A percentile compares a stretch with the other conserved stretches of the same genome.
These are phyloP conservation scores for Melanotaenia maccullochi DNA, from an alignment of 2,797 vertebrate genomes.

Conservation along the genomic window DNA sequence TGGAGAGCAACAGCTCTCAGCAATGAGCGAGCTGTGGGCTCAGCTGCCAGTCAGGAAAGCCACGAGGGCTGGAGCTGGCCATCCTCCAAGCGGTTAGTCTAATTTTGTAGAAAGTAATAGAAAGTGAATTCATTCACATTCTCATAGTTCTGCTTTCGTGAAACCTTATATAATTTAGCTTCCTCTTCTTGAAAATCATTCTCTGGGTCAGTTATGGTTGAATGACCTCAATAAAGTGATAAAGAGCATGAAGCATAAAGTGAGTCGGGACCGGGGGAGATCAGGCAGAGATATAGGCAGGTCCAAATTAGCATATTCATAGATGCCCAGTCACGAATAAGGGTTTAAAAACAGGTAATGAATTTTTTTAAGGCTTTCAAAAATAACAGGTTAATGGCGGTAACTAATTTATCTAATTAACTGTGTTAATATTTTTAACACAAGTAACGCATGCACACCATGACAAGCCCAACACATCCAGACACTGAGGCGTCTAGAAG, in stretches of 20 bases:
- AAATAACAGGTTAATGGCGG: too few relatives aligned
- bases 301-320: background rate
- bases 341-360: background rate
- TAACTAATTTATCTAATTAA: too few relatives aligned
- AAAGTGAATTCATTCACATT: background rate
- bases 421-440: too few relatives aligned
- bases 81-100: background rate
- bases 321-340: background rate
- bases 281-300: background rate
- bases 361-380: background rate
- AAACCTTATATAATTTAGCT: background rate
- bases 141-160: background rate
- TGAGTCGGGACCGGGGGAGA: too few relatives aligned
- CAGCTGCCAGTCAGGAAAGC: background rate
- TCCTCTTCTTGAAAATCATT: background rate
- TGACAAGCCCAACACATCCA: too few relatives aligned
- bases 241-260: background rate
- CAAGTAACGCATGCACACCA: too few relatives aligned
- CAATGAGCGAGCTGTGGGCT: background rate
- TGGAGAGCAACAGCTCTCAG: background rate
- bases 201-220: background rate
- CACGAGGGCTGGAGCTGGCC: background rate
- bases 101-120: background rate
- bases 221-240: background rate
- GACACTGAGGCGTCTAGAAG: too few relatives aligned